Evolutionary conservation across 1,140 invertebrate genomes (phyloP).

Genomic region (Colletes gigas): DNA sequence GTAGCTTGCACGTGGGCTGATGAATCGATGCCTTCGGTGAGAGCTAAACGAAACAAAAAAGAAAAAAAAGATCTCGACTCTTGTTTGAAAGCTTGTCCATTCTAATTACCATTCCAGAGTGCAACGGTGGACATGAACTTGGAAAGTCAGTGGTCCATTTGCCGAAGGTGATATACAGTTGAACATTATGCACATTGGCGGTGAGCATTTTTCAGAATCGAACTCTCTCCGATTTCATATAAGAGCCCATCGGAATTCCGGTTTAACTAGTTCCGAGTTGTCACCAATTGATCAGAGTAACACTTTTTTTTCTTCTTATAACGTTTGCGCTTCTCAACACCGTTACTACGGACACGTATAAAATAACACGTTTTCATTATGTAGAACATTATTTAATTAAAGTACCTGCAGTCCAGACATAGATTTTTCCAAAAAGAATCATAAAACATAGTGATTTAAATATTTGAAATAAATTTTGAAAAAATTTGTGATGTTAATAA

Average conservation of each 20-base stretch:
- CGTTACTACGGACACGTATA: too few relatives aligned
- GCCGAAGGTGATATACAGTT: slow-evolving; percentile 36
- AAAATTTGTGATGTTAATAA: too few relatives aligned
- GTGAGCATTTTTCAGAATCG: slow-evolving; percentile 26
- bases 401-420: too few relatives aligned
- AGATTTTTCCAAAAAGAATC: too few relatives aligned
- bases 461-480: too few relatives aligned
- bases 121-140: slow-evolving; percentile 40
- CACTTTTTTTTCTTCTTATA: neutral
- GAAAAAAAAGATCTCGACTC: neutral
- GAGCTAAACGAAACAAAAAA: slow-evolving; percentile 4
- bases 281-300: neutral
- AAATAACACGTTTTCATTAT: too few relatives aligned
- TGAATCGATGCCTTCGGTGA: slow-evolving; percentile 29
- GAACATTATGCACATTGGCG: neutral
- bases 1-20: slow-evolving; percentile 13
- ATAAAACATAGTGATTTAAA: too few relatives aligned
- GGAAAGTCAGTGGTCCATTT: slow-evolving; percentile 48
- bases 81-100: slow-evolving; percentile 40
- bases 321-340: neutral
- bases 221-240: slow-evolving; percentile 46
- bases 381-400: too few relatives aligned
- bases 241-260: slow-evolving; percentile 35
- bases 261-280: slow-evolving; percentile 37
- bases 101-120: slow-evolving; percentile 29